These are phyloP conservation scores for Xestobium rufovillosum DNA, from an alignment of 2,888 invertebrate genomes.

Conservation along the genomic window DNA sequence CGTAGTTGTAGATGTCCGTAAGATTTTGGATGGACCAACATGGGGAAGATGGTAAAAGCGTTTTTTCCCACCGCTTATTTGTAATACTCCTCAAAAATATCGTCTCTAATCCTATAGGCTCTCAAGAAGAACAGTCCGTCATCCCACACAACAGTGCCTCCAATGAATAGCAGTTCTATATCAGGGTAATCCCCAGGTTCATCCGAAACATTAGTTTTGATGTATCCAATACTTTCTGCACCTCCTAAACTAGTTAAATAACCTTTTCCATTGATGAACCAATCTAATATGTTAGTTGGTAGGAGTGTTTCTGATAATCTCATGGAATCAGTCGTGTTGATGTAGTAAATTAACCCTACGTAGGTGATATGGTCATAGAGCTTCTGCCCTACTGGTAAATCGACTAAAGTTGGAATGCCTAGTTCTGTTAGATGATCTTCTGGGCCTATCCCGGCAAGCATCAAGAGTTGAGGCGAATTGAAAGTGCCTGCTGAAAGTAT, in stretches of 20 bases:
- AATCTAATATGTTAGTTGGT: conserved; percentile 36
- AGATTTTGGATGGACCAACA: conserved; percentile 52
- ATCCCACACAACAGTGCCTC: conserved; percentile 52
- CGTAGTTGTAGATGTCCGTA: conserved; percentile 46
- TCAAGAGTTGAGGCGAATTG: conserved; percentile 68
- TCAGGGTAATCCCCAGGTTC: conserved; percentile 53
- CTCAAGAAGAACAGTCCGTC: conserved; percentile 37
- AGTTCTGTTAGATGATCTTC: conserved; percentile 49
- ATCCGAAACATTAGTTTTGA: conserved; percentile 49
- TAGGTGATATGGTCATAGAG: conserved; percentile 62
- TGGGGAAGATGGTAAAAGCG: conserved; percentile 47
- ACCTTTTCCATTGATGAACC: conserved; percentile 44
- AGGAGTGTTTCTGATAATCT: conserved; percentile 13
- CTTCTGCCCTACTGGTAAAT: conserved; percentile 59
- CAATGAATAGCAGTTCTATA: conserved; percentile 55
- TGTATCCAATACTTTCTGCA: conserved; percentile 56
- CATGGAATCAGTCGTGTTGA: conserved; percentile 42
- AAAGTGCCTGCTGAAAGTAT: conserved; percentile 59
- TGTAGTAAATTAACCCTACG: conserved; percentile 48
- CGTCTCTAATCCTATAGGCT: conserved; percentile 22
- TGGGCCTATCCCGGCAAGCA: conserved; percentile 62
- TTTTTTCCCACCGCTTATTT: conserved; percentile 43
- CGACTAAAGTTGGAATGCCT: conserved; percentile 52
- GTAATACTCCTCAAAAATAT: conserved; percentile 31
- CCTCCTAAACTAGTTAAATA: conserved; percentile 52